These are phyloP conservation scores for Pentalonia nigronervosa DNA, from an alignment of 1,140 invertebrate species.

Conservation along the genomic window DNA sequence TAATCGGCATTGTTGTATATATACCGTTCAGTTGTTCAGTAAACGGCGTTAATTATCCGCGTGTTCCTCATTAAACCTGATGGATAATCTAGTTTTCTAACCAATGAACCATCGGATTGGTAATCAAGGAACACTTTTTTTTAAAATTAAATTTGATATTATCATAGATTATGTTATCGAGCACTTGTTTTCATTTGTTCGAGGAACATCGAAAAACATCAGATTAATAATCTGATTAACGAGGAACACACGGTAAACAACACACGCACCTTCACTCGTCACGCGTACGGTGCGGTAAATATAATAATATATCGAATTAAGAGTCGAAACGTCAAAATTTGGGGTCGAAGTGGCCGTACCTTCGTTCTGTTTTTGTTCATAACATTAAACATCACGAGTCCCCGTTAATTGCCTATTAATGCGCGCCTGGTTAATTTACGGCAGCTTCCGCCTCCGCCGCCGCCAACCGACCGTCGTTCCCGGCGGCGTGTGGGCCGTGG, in stretches of 20 bases:
- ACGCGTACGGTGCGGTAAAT: too few species aligned
- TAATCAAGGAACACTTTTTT: too few species aligned
- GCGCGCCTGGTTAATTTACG: conserved; percentile 22
- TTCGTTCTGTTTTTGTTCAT: conserved; percentile 25
- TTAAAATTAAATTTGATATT: too few species aligned
- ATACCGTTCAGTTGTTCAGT: background rate
- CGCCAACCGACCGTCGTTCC: background rate
- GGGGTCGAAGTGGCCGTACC: background rate
- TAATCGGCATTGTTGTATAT: background rate
- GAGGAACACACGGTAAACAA: background rate
- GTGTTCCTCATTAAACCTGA: too few species aligned
- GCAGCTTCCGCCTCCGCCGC: background rate
- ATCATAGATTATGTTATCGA: too few species aligned
- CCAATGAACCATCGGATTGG: too few species aligned
- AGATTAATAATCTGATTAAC: too few species aligned
- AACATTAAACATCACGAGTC: background rate
- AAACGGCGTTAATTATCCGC: background rate
- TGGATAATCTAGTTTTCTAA: too few species aligned
- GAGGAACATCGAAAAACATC: too few species aligned
- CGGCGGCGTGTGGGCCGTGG: background rate
- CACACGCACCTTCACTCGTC: background rate
- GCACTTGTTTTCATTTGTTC: too few species aligned
- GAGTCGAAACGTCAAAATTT: background rate
- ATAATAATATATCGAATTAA: background rate
- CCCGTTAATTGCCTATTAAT: background rate